These are phyloP conservation scores for Coregonus ussuriensis DNA, from an alignment of 2,797 vertebrate species.

Conservation along the genomic window DNA sequence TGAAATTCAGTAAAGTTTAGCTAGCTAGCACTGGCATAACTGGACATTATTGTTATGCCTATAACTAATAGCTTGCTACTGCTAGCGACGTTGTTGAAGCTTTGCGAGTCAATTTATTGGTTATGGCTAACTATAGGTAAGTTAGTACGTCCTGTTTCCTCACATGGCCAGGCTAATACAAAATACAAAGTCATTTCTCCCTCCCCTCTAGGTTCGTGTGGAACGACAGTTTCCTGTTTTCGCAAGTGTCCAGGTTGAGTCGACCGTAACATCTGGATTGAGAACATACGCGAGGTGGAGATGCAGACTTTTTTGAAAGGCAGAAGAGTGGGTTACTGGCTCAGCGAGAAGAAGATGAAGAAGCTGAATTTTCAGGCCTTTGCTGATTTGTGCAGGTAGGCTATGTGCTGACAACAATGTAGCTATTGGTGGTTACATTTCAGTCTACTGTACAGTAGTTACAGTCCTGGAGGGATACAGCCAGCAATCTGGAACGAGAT, in stretches of 20 bases:
- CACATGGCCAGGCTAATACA: not conserved
- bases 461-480: not conserved
- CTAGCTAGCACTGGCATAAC: no score
- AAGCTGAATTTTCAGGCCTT: conserved; percentile 98
- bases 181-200: not conserved
- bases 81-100: no score
- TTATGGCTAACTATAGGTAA: no score
- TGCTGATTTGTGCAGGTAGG: conserved; percentile 89
- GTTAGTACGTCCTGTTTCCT: not conserved
- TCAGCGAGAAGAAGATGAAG: conserved; percentile 98
- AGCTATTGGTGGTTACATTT: not conserved
- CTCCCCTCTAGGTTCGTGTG: conserved; percentile 35
- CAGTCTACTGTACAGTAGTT: not conserved
- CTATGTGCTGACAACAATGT: conserved; percentile 54
- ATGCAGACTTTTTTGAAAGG: conserved; percentile 98
- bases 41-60: no score
- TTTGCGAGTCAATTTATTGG: no score
- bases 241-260: conserved; percentile 49
- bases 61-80: no score
- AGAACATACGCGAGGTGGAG: conserved; percentile 51
- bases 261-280: conserved; percentile 47
- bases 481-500: not conserved
- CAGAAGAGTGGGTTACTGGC: conserved; percentile 95
- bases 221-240: conserved; percentile 47
- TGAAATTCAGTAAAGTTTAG: no score